Conservation (phyloP, 2,113 vertebrate species). For the Pituophis catenifer region DNA sequence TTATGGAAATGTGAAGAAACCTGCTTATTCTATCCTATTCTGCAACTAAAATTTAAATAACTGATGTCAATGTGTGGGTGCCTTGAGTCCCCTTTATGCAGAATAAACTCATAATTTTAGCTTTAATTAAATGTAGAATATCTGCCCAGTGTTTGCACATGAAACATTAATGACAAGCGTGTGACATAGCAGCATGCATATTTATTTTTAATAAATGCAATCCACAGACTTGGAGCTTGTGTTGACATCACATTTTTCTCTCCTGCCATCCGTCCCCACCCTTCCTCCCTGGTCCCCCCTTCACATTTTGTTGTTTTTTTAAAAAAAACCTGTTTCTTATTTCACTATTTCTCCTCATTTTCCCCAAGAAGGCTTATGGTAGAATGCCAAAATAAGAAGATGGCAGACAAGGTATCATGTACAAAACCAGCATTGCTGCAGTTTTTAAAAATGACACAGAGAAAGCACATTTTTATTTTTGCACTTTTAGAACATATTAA, state of each 20-base stretch:
- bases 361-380: slow-evolving; percentile 44
- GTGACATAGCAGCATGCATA: slow-evolving; percentile 65
- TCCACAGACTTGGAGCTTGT: slow-evolving; percentile 38
- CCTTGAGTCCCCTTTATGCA: slow-evolving; percentile 48
- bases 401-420: neutral
- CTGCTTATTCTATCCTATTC: neutral
- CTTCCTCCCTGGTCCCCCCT: neutral
- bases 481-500: neutral
- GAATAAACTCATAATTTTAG: slow-evolving; percentile 62
- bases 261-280: neutral
- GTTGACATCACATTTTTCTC: slow-evolving; percentile 65
- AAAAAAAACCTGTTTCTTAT: slow-evolving; percentile 62
- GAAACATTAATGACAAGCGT: slow-evolving; percentile 63
- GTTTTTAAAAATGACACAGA: slow-evolving; percentile 30
- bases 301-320: slow-evolving; percentile 65
- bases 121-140: slow-evolving; percentile 70
- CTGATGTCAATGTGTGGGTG: slow-evolving; percentile 55
- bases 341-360: slow-evolving; percentile 48
- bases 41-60: slow-evolving; percentile 53
- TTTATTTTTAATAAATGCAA: slow-evolving; percentile 68
- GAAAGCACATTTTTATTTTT: neutral
- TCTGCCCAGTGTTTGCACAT: slow-evolving; percentile 37
- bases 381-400: slow-evolving; percentile 23
- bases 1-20: slow-evolving; percentile 52
- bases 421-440: slow-evolving; percentile 35